These are phyloP conservation scores for Cyprinodon diabolis DNA, from an alignment of 2,797 vertebrate species.

Conservation along the genomic window DNA sequence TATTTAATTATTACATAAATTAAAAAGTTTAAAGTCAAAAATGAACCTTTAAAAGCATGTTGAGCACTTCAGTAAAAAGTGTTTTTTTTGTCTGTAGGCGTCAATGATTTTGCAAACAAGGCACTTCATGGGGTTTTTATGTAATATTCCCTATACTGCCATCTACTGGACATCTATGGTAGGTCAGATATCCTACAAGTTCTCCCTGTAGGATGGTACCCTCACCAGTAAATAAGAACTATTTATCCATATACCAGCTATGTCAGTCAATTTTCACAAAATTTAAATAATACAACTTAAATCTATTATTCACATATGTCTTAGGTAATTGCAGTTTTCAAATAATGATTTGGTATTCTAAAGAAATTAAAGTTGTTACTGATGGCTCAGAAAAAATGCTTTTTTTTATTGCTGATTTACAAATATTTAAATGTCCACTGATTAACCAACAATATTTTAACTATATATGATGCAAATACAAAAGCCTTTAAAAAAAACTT, in stretches of 20 bases:
- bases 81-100: no score
- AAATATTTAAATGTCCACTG: neutral
- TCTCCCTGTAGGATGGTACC: neutral
- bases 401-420: neutral
- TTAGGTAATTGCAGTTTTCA: neutral
- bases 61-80: no score
- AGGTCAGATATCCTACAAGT: neutral
- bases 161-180: neutral
- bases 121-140: no score
- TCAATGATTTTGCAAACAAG: no score
- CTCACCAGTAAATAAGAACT: no score
- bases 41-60: no score
- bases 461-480: neutral
- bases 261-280: no score
- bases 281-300: no score
- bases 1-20: no score
- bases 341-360: neutral
- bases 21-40: no score
- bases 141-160: neutral
- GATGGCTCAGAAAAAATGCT: neutral
- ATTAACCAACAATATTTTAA: neutral
- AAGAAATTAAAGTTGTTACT: neutral
- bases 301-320: neutral
- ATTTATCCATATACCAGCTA: no score
- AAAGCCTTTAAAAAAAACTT: neutral